Percentiles rank a stretch among this genome's conserved stretches.
Conservation (phyloP, 2,888 invertebrate genomes). For the Agriopis marginaria region DNA sequence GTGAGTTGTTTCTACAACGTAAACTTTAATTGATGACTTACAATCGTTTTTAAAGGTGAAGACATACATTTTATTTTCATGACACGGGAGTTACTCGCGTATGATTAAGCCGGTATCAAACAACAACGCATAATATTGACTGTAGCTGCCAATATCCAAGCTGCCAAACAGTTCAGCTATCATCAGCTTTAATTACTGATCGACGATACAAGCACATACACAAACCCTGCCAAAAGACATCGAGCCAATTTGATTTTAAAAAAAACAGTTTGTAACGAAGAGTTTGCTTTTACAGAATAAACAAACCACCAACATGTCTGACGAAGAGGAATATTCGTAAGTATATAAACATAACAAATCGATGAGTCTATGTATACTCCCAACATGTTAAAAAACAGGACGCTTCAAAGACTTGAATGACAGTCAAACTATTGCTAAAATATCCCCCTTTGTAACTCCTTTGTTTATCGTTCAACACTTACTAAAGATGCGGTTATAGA, state of each 20-base stretch:
- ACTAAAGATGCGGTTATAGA: constrained; percentile 41
- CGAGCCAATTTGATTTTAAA: constrained; percentile 16
- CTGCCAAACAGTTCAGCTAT: background rate
- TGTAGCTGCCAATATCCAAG: constrained; percentile 16
- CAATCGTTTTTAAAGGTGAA: background rate
- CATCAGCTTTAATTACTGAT: constrained; percentile 5
- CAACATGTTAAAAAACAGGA: constrained; percentile 4
- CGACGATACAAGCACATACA: constrained; percentile 7
- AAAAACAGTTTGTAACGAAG: constrained; percentile 17
- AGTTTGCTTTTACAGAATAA: constrained; percentile 70
- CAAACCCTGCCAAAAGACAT: constrained; percentile 20
- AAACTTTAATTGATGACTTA: background rate
- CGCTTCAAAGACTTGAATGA: constrained; percentile 29
- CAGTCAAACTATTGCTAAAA: constrained; percentile 33
- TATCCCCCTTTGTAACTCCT: constrained; percentile 25
- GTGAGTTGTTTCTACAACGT: background rate
- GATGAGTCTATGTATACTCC: constrained; percentile 4
- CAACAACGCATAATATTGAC: constrained; percentile 7
- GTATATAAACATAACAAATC: constrained; percentile 75
- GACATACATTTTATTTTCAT: background rate
- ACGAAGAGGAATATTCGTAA: constrained; percentile 98
- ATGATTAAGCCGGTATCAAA: background rate
- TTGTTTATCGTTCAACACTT: constrained; percentile 45
- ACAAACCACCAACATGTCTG: constrained; percentile 93
- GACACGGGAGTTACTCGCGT: no score